Evolutionary conservation across 1,140 invertebrate species (phyloP).

Genomic region (Drosophila arizonae): DNA sequence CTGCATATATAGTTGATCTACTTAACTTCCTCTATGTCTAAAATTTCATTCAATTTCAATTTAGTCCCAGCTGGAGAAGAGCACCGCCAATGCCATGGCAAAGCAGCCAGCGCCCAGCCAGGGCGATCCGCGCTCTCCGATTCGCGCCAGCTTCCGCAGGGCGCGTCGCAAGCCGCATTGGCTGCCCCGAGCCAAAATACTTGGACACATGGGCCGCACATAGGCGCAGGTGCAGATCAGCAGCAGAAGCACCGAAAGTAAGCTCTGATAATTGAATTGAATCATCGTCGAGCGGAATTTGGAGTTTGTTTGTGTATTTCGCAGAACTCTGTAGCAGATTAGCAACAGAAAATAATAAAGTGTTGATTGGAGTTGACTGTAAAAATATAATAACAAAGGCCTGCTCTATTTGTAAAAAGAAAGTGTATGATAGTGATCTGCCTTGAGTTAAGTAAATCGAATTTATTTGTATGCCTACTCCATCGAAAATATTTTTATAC

Average conservation of each 20-base stretch:
- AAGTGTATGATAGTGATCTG: too few relatives aligned
- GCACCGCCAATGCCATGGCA: conserved; percentile 92
- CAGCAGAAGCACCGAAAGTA: conserved; percentile 94
- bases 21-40: neutral
- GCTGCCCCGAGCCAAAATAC: conserved; percentile 92
- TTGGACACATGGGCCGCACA: conserved; percentile 93
- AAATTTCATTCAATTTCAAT: neutral
- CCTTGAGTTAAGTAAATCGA: too few relatives aligned
- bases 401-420: too few relatives aligned
- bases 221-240: conserved; percentile 99
- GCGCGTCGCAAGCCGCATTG: conserved; percentile 95
- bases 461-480: too few relatives aligned
- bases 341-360: neutral
- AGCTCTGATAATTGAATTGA: conserved; percentile 98
- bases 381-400: too few relatives aligned
- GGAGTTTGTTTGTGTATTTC: neutral
- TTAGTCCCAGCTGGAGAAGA: conserved; percentile 85
- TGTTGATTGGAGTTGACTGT: neutral
- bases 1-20: neutral
- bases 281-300: conserved; percentile 84
- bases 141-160: conserved; percentile 99
- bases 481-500: too few relatives aligned
- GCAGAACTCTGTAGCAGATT: neutral
- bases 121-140: conserved; percentile 98
- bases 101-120: conserved; percentile 95